phyloP scores from a whole-genome alignment of 2,888 invertebrate genomes.

The Eupelmus urozonus region DNA sequence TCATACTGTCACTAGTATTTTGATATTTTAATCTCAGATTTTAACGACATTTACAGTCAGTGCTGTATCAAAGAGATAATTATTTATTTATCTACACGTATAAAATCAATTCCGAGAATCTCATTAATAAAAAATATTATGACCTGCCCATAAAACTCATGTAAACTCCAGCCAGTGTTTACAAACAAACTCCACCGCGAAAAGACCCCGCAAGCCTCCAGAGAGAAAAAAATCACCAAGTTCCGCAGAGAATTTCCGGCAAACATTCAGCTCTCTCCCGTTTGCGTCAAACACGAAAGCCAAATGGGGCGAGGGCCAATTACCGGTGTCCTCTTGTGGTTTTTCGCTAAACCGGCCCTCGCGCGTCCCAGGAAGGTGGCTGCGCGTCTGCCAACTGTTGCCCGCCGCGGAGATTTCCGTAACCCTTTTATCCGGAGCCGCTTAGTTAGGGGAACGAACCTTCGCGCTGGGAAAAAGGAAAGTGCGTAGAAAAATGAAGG shows the following conservation, averaged over 20 bases:
- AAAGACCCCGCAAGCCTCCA: not conserved
- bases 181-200: constrained; percentile 16
- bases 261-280: too few relatives aligned
- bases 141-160: too few relatives aligned
- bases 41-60: too few relatives aligned
- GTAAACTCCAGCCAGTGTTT: constrained; percentile 6
- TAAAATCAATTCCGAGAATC: too few relatives aligned
- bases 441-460: too few relatives aligned
- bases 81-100: too few relatives aligned
- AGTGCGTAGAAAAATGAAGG: not conserved
- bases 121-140: too few relatives aligned
- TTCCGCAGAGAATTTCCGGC: constrained; percentile 10
- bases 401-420: not conserved
- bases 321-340: constrained; percentile 7
- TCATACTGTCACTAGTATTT: too few relatives aligned
- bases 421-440: constrained; percentile 22
- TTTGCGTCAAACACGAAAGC: not conserved
- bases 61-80: too few relatives aligned
- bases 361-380: too few relatives aligned
- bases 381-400: constrained; percentile 39
- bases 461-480: not conserved
- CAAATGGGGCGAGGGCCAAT: constrained; percentile 26
- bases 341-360: constrained; percentile 21
- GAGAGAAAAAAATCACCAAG: not conserved
- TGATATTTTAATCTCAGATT: too few relatives aligned